phyloP scores from a whole-genome alignment of 2,888 invertebrate genomes.

The Poecilus cupreus region DNA sequence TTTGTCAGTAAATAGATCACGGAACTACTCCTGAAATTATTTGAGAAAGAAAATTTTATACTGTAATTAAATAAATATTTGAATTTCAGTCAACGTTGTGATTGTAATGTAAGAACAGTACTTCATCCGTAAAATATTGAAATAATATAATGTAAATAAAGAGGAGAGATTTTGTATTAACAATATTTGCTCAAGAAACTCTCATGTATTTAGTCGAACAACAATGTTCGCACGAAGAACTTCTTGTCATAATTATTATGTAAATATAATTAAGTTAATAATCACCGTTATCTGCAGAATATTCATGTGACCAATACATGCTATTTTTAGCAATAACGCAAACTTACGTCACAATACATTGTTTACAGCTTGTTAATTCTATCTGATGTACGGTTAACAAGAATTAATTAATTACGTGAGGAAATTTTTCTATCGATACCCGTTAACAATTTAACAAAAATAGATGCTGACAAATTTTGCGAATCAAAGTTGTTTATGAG shows the following conservation, averaged over 20 bases:
- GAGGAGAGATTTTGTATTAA: background rate
- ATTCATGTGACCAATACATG: slow-evolving; percentile 38
- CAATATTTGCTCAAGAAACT: slow-evolving; percentile 4
- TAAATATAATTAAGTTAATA: slow-evolving; percentile 40
- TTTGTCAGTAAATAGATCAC: too few species aligned
- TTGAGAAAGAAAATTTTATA: too few species aligned
- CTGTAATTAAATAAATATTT: too few species aligned
- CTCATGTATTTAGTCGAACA: background rate
- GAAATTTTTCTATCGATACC: background rate
- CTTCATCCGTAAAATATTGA: background rate
- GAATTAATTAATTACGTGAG: slow-evolving; percentile 2
- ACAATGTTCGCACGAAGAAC: slow-evolving; percentile 20
- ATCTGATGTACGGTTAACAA: slow-evolving; percentile 5
- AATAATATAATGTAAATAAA: background rate
- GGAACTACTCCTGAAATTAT: too few species aligned
- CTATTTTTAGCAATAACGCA: slow-evolving; percentile 41
- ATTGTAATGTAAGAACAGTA: too few species aligned
- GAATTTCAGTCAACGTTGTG: too few species aligned
- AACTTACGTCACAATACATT: slow-evolving; percentile 21
- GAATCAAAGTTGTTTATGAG: background rate
- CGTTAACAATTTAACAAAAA: slow-evolving; percentile 7
- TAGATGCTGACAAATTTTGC: slow-evolving; percentile 1
- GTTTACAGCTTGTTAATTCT: slow-evolving; percentile 20
- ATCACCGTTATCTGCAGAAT: slow-evolving; percentile 41
- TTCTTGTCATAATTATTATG: slow-evolving; percentile 30